Evolutionary conservation across 2,888 invertebrate species (phyloP), one percentile per base, ranked within the genome.

Genomic region (Cantharis lateralis): DNA sequence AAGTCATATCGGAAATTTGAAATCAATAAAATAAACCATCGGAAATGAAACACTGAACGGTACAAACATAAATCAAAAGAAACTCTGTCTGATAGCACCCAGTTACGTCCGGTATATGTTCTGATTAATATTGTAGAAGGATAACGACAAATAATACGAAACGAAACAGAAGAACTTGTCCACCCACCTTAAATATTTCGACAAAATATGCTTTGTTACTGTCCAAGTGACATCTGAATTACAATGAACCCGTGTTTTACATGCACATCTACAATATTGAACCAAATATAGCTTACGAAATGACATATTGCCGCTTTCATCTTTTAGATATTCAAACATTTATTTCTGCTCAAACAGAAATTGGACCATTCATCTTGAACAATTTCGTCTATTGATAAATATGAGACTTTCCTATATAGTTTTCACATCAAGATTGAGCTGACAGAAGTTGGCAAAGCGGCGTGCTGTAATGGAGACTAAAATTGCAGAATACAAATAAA

Each of bases 191-290:
- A 66, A 72, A 20, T 61, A 64, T 20, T 72, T 72, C 68, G 72
- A 72, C 68, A 72, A 72, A 61, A 20, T 20, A 48, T 72, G 61
- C 68, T 72, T 72, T 68, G 72, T 72, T 72, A 66, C 72, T 72
- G 72, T 72, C 72, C 11, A 61, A 32, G 48, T 68, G 72, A 72
- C 72, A 68, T 48, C 72, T 72, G 72, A 64, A 72, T 72, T 68
- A 72, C 66, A 72, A 18, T 48, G 66, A 68, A 72, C 66, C 61
- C 48, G 48, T 72, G 68, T 66, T 16, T 28, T 18, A 66, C 28
- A 72, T 72, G 72, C 48, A 72, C 66, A 66, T 66, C 66, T 64
- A 68, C 72, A 72, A 72, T 72, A 15, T 72, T 32, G 28, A 26
- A 64, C 66, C 64, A 32, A 72, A 72, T 66, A 64, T 72, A 64